Percentiles rank a stretch among this genome's conserved stretches.
These are phyloP conservation scores for Spilosoma lubricipeda DNA, from an alignment of 2,888 invertebrate genomes.

Conservation along the genomic window DNA sequence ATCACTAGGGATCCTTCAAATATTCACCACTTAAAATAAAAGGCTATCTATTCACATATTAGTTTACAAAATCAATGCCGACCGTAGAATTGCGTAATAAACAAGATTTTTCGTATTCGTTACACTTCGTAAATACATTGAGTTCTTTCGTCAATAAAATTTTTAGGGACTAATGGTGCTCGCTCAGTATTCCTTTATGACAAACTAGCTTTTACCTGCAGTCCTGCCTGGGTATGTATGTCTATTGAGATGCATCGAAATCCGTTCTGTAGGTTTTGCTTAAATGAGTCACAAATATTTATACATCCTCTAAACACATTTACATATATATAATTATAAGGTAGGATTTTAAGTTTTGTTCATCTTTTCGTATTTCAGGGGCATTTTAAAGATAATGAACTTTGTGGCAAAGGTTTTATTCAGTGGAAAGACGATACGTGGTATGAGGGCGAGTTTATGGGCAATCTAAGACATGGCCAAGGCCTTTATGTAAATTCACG, in stretches of 20 bases:
- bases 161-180: too few species aligned
- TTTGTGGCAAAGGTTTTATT: slow-evolving; percentile 84
- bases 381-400: slow-evolving; percentile 84
- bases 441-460: slow-evolving; percentile 86
- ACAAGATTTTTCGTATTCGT: background rate
- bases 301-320: too few species aligned
- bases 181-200: too few species aligned
- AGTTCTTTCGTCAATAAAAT: background rate
- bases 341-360: background rate
- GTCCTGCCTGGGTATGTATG: too few species aligned
- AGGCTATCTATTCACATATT: background rate
- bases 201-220: too few species aligned
- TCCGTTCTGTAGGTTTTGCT: too few species aligned
- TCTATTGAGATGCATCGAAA: too few species aligned
- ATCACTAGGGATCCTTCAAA: too few species aligned
- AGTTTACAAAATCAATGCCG: too few species aligned
- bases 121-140: background rate
- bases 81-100: background rate
- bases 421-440: slow-evolving; percentile 85
- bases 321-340: too few species aligned
- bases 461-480: slow-evolving; percentile 84
- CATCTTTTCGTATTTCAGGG: slow-evolving; percentile 72
- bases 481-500: slow-evolving; percentile 82
- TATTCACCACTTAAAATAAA: too few species aligned
- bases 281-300: too few species aligned